A percentile compares a stretch with the other conserved stretches of the same genome.
Conservation (phyloP, 2,113 vertebrate species). For the Sprattus sprattus region DNA sequence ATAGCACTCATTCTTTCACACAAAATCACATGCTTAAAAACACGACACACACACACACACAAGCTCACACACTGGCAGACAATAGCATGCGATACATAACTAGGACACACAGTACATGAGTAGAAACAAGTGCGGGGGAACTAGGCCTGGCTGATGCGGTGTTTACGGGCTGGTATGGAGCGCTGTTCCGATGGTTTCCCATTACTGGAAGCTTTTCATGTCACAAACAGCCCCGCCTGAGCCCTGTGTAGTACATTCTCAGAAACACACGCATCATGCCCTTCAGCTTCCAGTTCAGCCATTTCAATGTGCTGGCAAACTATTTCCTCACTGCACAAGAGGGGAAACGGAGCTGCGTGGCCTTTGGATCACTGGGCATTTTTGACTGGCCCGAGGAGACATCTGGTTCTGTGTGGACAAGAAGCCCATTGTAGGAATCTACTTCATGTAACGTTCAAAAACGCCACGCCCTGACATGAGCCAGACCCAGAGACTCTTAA, state of each 20-base stretch:
- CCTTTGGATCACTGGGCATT: neutral
- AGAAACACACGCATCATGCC: neutral
- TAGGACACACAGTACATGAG: neutral
- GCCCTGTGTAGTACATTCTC: conserved; percentile 4
- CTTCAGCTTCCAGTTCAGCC: neutral
- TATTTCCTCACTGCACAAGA: neutral
- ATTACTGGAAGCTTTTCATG: neutral
- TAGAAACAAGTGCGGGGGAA: neutral
- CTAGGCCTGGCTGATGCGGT: neutral
- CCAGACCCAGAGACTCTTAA: conserved; percentile 48
- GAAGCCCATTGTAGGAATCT: neutral
- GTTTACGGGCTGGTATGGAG: neutral
- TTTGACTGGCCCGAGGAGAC: neutral
- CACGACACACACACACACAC: neutral
- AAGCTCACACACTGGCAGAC: neutral
- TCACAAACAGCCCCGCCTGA: neutral
- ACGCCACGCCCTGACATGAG: conserved; percentile 28
- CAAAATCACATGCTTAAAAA: neutral
- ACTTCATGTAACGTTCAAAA: neutral
- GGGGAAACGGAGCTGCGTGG: neutral
- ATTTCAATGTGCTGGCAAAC: neutral
- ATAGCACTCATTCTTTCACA: neutral
- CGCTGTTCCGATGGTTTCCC: conserved; percentile 4
- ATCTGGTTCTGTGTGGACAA: neutral
- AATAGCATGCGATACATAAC: neutral